Evolutionary conservation across 2,797 vertebrate genomes (phyloP).

Genomic region (Pygocentrus nattereri): DNA sequence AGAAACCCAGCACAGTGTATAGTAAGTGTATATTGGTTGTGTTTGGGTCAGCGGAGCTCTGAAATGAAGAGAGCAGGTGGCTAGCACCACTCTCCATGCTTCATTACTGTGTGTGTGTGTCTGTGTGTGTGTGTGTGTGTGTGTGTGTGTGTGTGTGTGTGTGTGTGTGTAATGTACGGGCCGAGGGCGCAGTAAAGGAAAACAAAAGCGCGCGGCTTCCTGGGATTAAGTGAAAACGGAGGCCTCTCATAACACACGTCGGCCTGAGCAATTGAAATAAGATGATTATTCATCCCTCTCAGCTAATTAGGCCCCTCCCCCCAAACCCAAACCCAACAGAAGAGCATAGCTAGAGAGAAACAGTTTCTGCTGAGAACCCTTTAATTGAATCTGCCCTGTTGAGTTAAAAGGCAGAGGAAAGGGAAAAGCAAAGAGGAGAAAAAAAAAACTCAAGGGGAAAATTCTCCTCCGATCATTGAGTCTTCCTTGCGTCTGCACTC

Average conservation of each 20-base stretch:
- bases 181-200: constrained; percentile 33
- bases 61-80: constrained; percentile 26
- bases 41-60: constrained; percentile 1
- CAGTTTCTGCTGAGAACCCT: constrained; percentile 52
- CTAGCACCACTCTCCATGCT: background rate
- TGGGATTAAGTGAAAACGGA: constrained; percentile 56
- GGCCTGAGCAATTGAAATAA: constrained; percentile 63
- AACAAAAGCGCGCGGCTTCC: constrained; percentile 45
- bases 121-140: constrained; percentile 19
- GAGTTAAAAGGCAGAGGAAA: constrained; percentile 45
- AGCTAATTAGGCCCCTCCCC: constrained; percentile 75
- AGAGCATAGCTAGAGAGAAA: constrained; percentile 44
- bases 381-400: constrained; percentile 59
- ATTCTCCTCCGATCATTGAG: constrained; percentile 73
- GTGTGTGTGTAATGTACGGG: constrained; percentile 17
- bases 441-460: constrained; percentile 56
- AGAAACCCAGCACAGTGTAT: background rate
- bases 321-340: constrained; percentile 43
- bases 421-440: constrained; percentile 26
- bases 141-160: constrained; percentile 9
- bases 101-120: constrained; percentile 15
- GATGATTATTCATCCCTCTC: constrained; percentile 76
- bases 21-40: background rate
- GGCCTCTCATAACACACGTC: constrained; percentile 53
- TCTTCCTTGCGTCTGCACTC: constrained; percentile 72